Evolutionary conservation across 2,113 vertebrate genomes (phyloP).

Genomic region (Todiramphus chloris): DNA sequence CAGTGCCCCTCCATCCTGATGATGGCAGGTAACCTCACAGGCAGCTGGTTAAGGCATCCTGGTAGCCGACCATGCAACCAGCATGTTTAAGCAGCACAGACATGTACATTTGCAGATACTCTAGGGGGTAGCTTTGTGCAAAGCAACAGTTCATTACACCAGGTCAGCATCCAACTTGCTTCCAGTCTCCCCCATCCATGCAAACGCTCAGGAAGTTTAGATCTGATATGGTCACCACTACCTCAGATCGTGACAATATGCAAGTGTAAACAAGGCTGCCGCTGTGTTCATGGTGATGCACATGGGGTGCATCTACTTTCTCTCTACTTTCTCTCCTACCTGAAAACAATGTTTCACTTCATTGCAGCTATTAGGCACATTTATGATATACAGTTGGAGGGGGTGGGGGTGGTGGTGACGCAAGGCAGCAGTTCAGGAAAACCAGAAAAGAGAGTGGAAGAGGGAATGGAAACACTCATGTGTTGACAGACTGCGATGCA

Average conservation of each 20-base stretch:
- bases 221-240: not conserved
- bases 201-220: fast-evolving
- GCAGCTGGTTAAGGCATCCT: not conserved
- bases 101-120: fast-evolving
- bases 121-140: not conserved
- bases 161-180: not conserved
- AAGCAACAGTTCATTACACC: fast-evolving
- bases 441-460: not conserved
- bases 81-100: not conserved
- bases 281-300: not conserved
- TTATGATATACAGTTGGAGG: not conserved
- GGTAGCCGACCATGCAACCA: not conserved
- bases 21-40: not conserved
- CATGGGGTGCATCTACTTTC: not conserved
- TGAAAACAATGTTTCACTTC: not conserved
- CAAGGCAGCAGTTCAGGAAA: not conserved
- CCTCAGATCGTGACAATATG: not conserved
- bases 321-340: not conserved
- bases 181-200: not conserved
- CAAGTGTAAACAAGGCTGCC: not conserved
- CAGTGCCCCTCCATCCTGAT: fast-evolving
- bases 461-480: not conserved
- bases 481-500: not conserved
- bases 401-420: too few species aligned
- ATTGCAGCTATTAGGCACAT: not conserved